Percentiles rank a stretch among this genome's conserved stretches.
These are phyloP conservation scores for Lymantria dispar DNA, from an alignment of 2,888 invertebrate genomes.

Conservation along the genomic window DNA sequence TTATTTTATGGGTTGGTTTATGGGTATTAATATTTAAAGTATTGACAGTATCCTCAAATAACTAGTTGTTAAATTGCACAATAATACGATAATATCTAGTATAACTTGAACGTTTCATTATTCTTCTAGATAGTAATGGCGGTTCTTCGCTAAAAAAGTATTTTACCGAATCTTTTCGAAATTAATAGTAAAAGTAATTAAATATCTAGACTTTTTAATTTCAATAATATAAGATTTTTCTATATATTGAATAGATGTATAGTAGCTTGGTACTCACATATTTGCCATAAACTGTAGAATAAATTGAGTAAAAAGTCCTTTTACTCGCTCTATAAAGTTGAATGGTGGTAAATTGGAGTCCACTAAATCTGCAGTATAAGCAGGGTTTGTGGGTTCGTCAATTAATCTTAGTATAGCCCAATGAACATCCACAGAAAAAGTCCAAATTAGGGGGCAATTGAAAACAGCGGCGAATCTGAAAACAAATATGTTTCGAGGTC, in stretches of 20 bases:
- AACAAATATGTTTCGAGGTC: neutral
- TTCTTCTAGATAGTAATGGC: too few relatives aligned
- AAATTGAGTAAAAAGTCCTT: constrained; percentile 13
- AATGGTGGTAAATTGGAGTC: constrained; percentile 21
- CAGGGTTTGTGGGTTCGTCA: constrained; percentile 36
- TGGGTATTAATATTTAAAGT: too few relatives aligned
- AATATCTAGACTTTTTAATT: too few relatives aligned
- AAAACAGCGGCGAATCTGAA: constrained; percentile 4
- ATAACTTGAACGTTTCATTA: too few relatives aligned
- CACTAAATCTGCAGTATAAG: constrained; percentile 24
- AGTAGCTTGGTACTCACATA: constrained; percentile 8
- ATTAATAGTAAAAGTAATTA: too few relatives aligned
- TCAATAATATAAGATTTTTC: too few relatives aligned
- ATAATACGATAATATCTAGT: too few relatives aligned
- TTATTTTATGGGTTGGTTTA: too few relatives aligned
- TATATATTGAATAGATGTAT: neutral
- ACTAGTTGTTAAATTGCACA: too few relatives aligned
- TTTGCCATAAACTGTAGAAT: constrained; percentile 1
- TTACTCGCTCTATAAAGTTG: constrained; percentile 14
- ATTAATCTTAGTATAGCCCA: constrained; percentile 30
- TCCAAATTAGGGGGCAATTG: constrained; percentile 6
- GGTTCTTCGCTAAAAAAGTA: too few relatives aligned
- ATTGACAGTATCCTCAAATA: too few relatives aligned
- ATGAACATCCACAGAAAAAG: constrained; percentile 22
- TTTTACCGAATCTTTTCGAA: too few relatives aligned